Base-by-base conservation (phyloP, 1,140 invertebrate genomes). In the Acromyrmex heyeri region DNA sequence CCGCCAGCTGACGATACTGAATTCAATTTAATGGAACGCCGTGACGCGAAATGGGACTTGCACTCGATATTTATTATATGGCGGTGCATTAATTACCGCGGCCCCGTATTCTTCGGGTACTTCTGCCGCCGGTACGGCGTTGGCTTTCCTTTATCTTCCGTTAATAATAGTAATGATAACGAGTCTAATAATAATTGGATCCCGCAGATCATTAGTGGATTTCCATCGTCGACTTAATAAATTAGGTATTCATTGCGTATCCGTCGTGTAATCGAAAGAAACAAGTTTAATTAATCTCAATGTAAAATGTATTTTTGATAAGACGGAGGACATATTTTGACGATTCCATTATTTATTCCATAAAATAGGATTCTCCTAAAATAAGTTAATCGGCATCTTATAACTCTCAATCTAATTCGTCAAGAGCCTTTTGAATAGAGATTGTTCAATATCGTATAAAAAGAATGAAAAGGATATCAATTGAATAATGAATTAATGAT, bases 31-130 rank as follows among this genome's bases (percentile, higher is more conserved):
- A 91, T 91, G 92, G 90, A 91, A 92, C 89, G 90, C 92, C 85
- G 88, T 90, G 92, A 93, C 91, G 90, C 91, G 91, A 93, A 93
- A 92, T 91, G 78, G 90, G 87, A 69, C 83, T 86, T 91, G 93
- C 92, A 93, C 93, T 94, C 93, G 93, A 95, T 94, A 94, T 94
- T 95, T 95, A 92, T 91, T 91, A 90, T 93, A 92, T 91, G 90
- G 86, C 87, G 90, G 87, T 92, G 93, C 93, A 93, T 95, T 94
- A 95, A 94, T 95, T 94, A 95, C 91, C 93, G 82, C 91, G 86
- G 87, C 78, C 14, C 55, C 85, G 85, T 90, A 91, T 91, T 91
- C 89, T 88, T 91, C 75, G 89, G 59, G 89, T 87, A 85, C 67
- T 90, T 87, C 77, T 79, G 34, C 81, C 85, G 64, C 61, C 61